Evolutionary conservation across 2,113 vertebrate species (phyloP).

Genomic region (Austrofundulus limnaeus): DNA sequence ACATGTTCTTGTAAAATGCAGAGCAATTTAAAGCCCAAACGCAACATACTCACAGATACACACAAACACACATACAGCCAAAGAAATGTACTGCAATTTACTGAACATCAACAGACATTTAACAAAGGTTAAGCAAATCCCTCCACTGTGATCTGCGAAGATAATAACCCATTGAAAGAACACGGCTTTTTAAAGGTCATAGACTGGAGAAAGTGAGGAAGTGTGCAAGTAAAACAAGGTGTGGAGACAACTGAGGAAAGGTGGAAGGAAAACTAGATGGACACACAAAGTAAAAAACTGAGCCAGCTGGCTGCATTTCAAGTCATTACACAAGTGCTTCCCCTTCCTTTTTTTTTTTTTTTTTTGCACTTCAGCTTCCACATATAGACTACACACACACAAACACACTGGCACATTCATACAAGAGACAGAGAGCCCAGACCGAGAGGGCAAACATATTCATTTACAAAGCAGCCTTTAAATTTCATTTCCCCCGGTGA

Average conservation of each 20-base stretch:
- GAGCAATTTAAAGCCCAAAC: constrained; percentile 7
- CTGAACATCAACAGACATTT: constrained; percentile 34
- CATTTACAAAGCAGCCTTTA: constrained; percentile 50
- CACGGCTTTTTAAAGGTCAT: constrained; percentile 50
- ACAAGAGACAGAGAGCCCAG: constrained; percentile 11
- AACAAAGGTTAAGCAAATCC: constrained; percentile 35
- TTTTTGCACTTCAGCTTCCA: constrained; percentile 46
- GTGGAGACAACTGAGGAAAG: neutral
- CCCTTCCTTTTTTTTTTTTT: constrained; percentile 30
- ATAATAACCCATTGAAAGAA: constrained; percentile 48
- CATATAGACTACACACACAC: constrained; percentile 26
- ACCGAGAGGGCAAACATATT: constrained; percentile 22
- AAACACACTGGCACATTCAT: constrained; percentile 18
- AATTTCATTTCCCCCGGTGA: constrained; percentile 39
- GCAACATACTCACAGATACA: neutral
- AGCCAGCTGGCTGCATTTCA: constrained; percentile 66
- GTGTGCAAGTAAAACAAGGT: neutral
- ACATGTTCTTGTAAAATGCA: neutral
- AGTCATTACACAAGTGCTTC: constrained; percentile 72
- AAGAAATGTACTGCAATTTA: constrained; percentile 21
- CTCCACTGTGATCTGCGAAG: constrained; percentile 42
- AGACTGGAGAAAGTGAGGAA: constrained; percentile 7
- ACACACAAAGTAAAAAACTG: constrained; percentile 40
- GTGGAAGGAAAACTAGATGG: constrained; percentile 9
- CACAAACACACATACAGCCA: constrained; percentile 10